These are phyloP conservation scores for Phoxinus phoxinus DNA, from an alignment of 2,113 vertebrate genomes.

Conservation along the genomic window DNA sequence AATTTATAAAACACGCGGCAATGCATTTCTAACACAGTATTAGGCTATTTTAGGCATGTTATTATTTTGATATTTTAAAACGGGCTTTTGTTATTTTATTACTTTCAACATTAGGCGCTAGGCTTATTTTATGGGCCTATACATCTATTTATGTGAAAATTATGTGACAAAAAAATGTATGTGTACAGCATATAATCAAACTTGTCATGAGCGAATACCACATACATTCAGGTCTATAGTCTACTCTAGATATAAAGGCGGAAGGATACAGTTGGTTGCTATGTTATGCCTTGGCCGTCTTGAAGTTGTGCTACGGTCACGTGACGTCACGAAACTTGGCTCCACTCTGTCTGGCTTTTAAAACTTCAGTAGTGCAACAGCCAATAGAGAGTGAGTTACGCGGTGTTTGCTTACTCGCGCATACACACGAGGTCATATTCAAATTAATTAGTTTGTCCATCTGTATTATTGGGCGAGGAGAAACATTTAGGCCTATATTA, in stretches of 20 bases:
- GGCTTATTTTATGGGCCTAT: neutral
- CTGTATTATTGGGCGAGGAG: too few species aligned
- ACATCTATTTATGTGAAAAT: neutral
- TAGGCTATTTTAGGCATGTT: neutral
- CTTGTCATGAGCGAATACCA: neutral
- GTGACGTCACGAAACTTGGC: constrained; percentile 77
- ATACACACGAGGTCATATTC: constrained; percentile 35
- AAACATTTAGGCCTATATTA: too few species aligned
- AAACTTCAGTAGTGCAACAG: constrained; percentile 54
- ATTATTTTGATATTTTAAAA: neutral
- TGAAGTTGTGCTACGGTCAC: constrained; percentile 71
- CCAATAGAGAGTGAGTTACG: constrained; percentile 50
- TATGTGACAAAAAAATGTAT: neutral
- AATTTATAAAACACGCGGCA: neutral
- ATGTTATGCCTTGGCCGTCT: constrained; percentile 36
- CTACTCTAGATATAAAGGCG: constrained; percentile 17
- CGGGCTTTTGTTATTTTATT: neutral
- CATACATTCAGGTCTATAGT: neutral
- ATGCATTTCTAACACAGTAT: neutral
- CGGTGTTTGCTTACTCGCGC: constrained; percentile 15
- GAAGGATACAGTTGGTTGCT: constrained; percentile 56
- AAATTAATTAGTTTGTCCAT: constrained; percentile 32
- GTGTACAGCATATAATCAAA: too few species aligned
- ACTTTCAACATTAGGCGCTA: neutral
- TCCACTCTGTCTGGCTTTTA: constrained; percentile 77